Evolutionary conservation across 2,888 invertebrate genomes (phyloP).

Genomic region (Cataglyphis albicans): DNA sequence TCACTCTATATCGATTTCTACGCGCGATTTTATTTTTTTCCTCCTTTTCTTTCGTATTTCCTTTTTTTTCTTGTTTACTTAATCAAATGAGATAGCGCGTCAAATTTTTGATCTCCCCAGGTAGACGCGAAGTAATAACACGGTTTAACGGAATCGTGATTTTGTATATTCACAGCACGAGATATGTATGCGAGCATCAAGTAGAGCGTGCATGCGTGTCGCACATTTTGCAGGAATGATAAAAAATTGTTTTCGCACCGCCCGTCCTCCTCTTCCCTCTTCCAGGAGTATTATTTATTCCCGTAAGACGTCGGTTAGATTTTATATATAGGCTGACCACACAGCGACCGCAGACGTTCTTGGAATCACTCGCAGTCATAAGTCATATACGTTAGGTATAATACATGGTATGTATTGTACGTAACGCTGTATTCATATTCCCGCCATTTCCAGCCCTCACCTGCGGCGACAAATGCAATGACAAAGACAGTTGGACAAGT

Average conservation of each 20-base stretch:
- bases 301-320: conserved; percentile 29
- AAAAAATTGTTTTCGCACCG: conserved; percentile 9
- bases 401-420: neutral
- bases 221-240: neutral
- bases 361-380: conserved; percentile 38
- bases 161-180: neutral
- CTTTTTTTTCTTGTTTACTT: too few species aligned
- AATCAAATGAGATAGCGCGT: neutral
- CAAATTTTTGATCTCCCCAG: neutral
- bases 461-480: conserved; percentile 51
- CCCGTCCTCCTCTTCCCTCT: neutral
- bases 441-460: conserved; percentile 54
- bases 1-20: neutral
- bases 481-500: conserved; percentile 18
- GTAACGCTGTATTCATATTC: conserved; percentile 33
- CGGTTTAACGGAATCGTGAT: conserved; percentile 18
- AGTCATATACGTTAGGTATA: conserved; percentile 28
- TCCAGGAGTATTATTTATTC: conserved; percentile 45
- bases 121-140: neutral
- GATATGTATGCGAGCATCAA: conserved; percentile 9
- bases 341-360: conserved; percentile 42
- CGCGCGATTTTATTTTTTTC: neutral
- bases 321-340: conserved; percentile 30
- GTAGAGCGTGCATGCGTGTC: conserved; percentile 1
- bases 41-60: neutral